Conservation (phyloP, 2,113 vertebrate species). For the Alethe diademata region DNA sequence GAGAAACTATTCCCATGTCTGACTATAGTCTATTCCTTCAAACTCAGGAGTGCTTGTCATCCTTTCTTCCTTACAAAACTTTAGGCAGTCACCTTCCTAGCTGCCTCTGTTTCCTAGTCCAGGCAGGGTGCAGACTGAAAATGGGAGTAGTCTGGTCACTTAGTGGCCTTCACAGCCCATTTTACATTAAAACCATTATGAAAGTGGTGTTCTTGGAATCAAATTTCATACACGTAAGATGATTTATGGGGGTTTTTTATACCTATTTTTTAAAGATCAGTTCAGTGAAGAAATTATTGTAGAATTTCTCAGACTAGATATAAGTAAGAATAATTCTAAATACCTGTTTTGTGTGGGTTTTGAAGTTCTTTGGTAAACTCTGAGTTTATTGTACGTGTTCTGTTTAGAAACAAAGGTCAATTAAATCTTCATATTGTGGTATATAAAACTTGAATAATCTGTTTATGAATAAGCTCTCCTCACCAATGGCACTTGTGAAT, state of each 20-base stretch:
- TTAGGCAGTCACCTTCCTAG: background rate
- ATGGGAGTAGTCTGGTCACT: background rate
- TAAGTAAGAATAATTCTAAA: background rate
- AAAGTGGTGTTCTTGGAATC: background rate
- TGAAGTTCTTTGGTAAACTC: background rate
- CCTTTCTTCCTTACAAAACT: background rate
- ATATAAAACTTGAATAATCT: background rate
- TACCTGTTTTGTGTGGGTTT: background rate
- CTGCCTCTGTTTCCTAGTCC: background rate
- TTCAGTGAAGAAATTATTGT: background rate
- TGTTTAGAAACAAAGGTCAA: background rate
- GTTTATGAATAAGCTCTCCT: background rate
- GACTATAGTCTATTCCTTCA: background rate
- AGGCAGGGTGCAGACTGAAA: background rate
- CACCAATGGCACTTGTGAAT: background rate
- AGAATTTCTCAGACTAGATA: background rate
- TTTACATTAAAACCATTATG: background rate
- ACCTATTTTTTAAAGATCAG: background rate
- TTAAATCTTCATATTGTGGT: background rate
- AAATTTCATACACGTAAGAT: background rate
- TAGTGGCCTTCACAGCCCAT: background rate
- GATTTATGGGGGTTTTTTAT: accelerated
- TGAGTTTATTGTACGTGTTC: background rate
- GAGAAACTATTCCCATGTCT: background rate
- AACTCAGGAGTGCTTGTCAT: background rate